phyloP scores from a whole-genome alignment of 2,113 vertebrate genomes.

The Phalacrocorax aristotelis region DNA sequence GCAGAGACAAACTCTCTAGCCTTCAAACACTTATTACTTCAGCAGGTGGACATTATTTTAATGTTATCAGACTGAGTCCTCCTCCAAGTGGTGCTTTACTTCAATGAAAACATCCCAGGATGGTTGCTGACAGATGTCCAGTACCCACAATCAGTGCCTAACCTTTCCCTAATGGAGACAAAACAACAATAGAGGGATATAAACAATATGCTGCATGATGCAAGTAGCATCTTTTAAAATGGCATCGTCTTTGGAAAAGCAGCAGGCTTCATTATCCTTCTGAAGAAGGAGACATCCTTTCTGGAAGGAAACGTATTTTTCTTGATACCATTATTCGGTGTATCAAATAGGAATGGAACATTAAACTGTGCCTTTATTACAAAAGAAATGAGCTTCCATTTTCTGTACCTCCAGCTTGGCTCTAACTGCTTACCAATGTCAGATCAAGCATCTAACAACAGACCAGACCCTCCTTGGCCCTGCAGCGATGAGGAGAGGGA shows the following conservation, averaged over 20 bases:
- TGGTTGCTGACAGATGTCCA: constrained; percentile 1
- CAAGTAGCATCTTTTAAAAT: not conserved
- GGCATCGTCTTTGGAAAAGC: not conserved
- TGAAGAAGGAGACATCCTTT: not conserved
- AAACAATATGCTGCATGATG: constrained; percentile 4
- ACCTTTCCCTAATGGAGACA: constrained; percentile 40
- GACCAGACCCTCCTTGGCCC: not conserved
- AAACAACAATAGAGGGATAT: constrained; percentile 16
- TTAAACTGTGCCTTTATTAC: not conserved
- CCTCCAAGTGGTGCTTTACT: not conserved
- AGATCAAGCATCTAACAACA: not conserved
- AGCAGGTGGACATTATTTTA: not conserved
- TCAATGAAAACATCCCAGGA: not conserved
- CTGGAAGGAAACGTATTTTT: not conserved
- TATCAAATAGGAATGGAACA: not conserved
- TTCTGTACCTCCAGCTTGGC: not conserved
- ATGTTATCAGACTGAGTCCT: not conserved
- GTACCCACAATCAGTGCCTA: not conserved
- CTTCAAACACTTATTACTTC: not conserved
- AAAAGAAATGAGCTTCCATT: not conserved
- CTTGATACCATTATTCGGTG: not conserved
- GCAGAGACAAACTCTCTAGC: not conserved
- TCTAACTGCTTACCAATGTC: not conserved
- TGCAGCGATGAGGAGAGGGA: not conserved
- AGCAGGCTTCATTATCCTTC: not conserved